These are phyloP conservation scores for Sycobia sp. DNA, from an alignment of 1,140 invertebrate genomes.

Conservation along the genomic window DNA sequence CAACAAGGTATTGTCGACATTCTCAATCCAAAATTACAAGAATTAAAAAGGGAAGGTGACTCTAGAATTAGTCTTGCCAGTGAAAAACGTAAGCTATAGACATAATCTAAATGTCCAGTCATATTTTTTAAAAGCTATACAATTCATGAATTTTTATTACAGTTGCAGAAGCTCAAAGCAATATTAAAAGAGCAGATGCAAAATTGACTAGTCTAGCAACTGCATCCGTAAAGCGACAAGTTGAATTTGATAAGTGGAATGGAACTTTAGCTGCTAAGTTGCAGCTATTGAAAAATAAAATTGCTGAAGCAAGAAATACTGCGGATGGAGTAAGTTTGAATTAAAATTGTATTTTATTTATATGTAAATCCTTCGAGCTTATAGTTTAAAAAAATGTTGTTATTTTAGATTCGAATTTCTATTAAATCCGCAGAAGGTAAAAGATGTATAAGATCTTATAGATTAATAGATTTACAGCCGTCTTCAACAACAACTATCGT, in stretches of 20 bases:
- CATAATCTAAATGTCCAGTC: not conserved
- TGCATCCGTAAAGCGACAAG: slow-evolving; percentile 62
- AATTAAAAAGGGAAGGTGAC: slow-evolving; percentile 65
- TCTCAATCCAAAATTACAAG: slow-evolving; percentile 61
- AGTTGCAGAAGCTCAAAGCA: slow-evolving; percentile 67
- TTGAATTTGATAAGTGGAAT: slow-evolving; percentile 68
- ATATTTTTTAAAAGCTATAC: slow-evolving; percentile 6
- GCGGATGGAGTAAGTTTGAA: slow-evolving; percentile 74
- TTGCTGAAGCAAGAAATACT: slow-evolving; percentile 77
- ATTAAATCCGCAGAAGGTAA: slow-evolving; percentile 66
- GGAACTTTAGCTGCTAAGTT: slow-evolving; percentile 67
- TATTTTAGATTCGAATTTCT: slow-evolving; percentile 78
- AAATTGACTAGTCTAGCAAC: slow-evolving; percentile 62
- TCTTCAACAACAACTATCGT: slow-evolving; percentile 74
- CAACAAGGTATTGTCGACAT: slow-evolving; percentile 49
- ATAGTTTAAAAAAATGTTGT: slow-evolving; percentile 23
- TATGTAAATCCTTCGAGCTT: not conserved
- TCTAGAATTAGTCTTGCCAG: slow-evolving; percentile 61
- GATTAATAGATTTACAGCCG: slow-evolving; percentile 67
- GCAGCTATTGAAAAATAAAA: slow-evolving; percentile 72
- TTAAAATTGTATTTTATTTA: not conserved
- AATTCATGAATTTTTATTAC: slow-evolving; percentile 31
- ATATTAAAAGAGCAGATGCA: slow-evolving; percentile 63
- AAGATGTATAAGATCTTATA: slow-evolving; percentile 78
- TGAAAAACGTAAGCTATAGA: slow-evolving; percentile 49